Base-by-base conservation (phyloP, 2,113 vertebrate genomes). In the Phylloscopus trochilus region DNA sequence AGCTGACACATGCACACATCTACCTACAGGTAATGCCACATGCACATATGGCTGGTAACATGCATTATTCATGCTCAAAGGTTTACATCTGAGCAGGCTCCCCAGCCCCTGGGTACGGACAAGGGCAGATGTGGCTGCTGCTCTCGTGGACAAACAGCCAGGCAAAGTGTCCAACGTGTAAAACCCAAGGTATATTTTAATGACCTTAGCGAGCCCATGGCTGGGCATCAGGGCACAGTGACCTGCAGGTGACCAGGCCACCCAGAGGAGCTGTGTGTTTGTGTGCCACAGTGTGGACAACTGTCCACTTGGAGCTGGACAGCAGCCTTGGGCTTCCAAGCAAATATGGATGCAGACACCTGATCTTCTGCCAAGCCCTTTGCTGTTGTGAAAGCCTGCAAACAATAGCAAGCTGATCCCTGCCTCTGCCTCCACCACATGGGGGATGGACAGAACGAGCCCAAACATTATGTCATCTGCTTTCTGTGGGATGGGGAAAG, bases 121-220 rank as follows among this genome's bases (percentile, higher is more conserved):
- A 30, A 24, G 47, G 67, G 24, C 47, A 46, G 46, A 39, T 33
- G n/a, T 49, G 55, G 44, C 73, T 66, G 68, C 77, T 74, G n/a
- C 49, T 37, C 20, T 51, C 2, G 1, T 14, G 37, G n/a, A 24
- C 37, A 81, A 37, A 9, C 1, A 53, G 5, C 33, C 69, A 78
- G 79, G 35, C 11, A 39, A 75, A 63, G 30, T 11, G 35, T 51
- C 72, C 87, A 27, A 24, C 4, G 2, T 5, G 3, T 3, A 60
- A 80, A 85, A n/a, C 6, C 8, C n/a, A 53, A 62, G 58, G 20
- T 3, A 9, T 7, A 0, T 30, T 63, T 70, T 47, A 28, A 18
- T 4, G 12, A 10, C 26, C 7, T 8, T 3, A 10, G 19, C 4
- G 43, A 51, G 19, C 16, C 15, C 27, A 5, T 0, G 1, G 47